Percentiles rank a stretch among this genome's conserved stretches.
phyloP scores from a whole-genome alignment of 2,797 vertebrate genomes.

The Premnoplex brunnescens region DNA sequence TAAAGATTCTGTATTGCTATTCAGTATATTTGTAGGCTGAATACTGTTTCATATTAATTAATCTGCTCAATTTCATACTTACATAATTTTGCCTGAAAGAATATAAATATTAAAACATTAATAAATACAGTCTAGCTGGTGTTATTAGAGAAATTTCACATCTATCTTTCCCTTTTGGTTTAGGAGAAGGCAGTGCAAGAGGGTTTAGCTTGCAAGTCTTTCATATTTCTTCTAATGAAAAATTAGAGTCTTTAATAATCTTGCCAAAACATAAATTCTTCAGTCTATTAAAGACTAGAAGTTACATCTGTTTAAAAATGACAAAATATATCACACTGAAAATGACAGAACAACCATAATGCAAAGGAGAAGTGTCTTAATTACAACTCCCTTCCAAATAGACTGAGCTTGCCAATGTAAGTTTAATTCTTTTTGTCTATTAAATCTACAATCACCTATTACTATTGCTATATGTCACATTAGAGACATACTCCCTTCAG shows the following conservation, averaged over 20 bases:
- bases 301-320: slow-evolving; percentile 55
- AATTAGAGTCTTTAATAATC: slow-evolving; percentile 56
- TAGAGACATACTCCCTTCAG: neutral
- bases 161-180: neutral
- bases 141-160: neutral
- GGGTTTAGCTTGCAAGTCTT: slow-evolving; percentile 8
- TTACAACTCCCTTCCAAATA: slow-evolving; percentile 28
- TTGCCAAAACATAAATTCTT: slow-evolving; percentile 68
- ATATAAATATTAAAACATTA: slow-evolving; percentile 34
- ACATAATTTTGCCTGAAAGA: neutral
- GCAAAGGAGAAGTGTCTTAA: slow-evolving; percentile 46
- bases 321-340: slow-evolving; percentile 61
- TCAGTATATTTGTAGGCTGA: neutral
- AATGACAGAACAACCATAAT: slow-evolving; percentile 47
- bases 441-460: slow-evolving; percentile 36
- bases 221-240: slow-evolving; percentile 40
- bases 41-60: neutral
- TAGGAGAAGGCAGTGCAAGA: neutral
- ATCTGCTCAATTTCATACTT: neutral
- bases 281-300: slow-evolving; percentile 58
- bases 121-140: neutral
- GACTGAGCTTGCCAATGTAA: slow-evolving; percentile 4
- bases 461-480: slow-evolving; percentile 2
- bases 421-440: slow-evolving; percentile 63
- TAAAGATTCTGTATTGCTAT: neutral